Evolutionary conservation across 1,140 invertebrate species (phyloP).

Genomic region (Drosophila repletoides): DNA sequence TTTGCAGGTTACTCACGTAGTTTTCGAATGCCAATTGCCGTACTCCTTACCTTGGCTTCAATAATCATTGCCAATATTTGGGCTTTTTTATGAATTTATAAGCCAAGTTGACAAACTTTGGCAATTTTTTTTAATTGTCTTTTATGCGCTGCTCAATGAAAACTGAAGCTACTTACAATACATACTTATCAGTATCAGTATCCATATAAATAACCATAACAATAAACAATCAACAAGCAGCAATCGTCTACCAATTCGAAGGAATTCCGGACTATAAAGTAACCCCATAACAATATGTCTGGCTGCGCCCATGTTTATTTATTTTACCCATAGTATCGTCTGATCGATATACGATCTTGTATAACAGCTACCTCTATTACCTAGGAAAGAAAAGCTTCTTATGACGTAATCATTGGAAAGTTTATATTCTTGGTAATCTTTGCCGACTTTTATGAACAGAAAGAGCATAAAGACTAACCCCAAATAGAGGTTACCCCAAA

Average conservation of each 20-base stretch:
- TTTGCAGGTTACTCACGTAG: conserved; percentile 60
- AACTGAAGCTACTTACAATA: conserved; percentile 21
- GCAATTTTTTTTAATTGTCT: conserved; percentile 53
- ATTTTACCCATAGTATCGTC: too few species aligned
- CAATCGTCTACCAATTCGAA: neutral
- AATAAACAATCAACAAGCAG: conserved; percentile 11
- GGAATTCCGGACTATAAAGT: too few species aligned
- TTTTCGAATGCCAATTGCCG: conserved; percentile 11
- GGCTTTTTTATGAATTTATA: conserved; percentile 74
- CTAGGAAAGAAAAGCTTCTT: too few species aligned
- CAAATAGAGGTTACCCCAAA: too few species aligned
- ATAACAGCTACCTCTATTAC: too few species aligned
- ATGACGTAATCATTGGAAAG: too few species aligned
- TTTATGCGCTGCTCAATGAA: conserved; percentile 52
- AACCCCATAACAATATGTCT: too few species aligned
- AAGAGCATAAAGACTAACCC: too few species aligned
- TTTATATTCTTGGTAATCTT: too few species aligned
- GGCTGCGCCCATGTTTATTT: too few species aligned
- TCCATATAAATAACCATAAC: conserved; percentile 12
- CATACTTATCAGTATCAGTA: conserved; percentile 20
- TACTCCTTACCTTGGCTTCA: conserved; percentile 55
- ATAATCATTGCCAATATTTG: conserved; percentile 80
- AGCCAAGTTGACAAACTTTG: conserved; percentile 43
- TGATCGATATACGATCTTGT: too few species aligned
- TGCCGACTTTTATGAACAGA: too few species aligned